Percentiles rank a stretch among this genome's conserved stretches.
These are phyloP conservation scores for Botrylloides violaceus DNA, from an alignment of 23 tunicate genomes.

Conservation along the genomic window DNA sequence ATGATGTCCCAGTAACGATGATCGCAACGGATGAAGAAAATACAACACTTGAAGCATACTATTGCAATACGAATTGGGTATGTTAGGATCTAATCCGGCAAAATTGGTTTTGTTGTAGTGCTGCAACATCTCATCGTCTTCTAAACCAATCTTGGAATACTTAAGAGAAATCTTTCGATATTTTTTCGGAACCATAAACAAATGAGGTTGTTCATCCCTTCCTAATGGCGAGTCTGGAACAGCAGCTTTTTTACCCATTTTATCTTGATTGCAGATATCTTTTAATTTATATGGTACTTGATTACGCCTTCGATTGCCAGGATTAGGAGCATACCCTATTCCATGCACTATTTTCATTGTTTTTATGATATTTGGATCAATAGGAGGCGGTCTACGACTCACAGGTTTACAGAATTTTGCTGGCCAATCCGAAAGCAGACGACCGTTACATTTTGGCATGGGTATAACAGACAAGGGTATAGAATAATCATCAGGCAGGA, in stretches of 20 bases:
- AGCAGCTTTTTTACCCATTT: conserved; percentile 72
- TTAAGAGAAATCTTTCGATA: conserved; percentile 74
- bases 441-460: conserved; percentile 54
- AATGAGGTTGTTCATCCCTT: conserved; percentile 83
- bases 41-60: conserved; percentile 94
- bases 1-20: conserved; percentile 73
- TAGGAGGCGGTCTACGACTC: conserved; percentile 87
- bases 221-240: conserved; percentile 85
- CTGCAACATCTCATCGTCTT: conserved; percentile 72
- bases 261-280: conserved; percentile 44
- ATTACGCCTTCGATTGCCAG: conserved; percentile 68
- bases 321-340: conserved; percentile 95
- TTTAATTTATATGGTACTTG: conserved; percentile 90
- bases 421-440: conserved; percentile 93
- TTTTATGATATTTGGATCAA: conserved; percentile 64
- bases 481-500: conserved; percentile 38
- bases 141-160: conserved; percentile 74
- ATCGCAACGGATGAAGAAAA: conserved; percentile 76
- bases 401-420: conserved; percentile 37
- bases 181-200: conserved; percentile 84
- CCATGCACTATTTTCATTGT: conserved; percentile 86
- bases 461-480: conserved; percentile 53
- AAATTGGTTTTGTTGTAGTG: conserved; percentile 91
- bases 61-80: conserved; percentile 96
- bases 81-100: conserved; percentile 93